Evolutionary conservation across 64 coral and sea anemone genomes (phyloP).

Genomic region (Pocillopora damicornis): DNA sequence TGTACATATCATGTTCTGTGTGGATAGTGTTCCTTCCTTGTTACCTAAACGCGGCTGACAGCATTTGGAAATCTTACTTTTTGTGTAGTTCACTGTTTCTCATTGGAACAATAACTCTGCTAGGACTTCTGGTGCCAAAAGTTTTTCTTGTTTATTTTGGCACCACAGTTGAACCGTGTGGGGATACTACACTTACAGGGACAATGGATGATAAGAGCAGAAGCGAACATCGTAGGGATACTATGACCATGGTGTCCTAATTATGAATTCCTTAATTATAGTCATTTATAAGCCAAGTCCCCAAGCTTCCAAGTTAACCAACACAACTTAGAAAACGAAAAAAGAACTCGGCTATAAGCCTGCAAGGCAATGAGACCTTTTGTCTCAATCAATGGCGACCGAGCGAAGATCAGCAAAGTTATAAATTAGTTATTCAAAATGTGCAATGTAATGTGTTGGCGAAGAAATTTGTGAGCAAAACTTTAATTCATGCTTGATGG

Average conservation of each 20-base stretch:
- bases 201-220: neutral
- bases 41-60: constrained; percentile 72
- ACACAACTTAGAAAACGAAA: no score
- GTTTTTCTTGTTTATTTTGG: constrained; percentile 65
- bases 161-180: constrained; percentile 42
- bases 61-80: constrained; percentile 58
- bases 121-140: constrained; percentile 74
- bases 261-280: no score
- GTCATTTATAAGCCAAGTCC: no score
- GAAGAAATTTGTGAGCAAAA: no score
- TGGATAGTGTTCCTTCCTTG: constrained; percentile 92
- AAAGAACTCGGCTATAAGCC: no score
- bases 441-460: no score
- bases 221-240: neutral
- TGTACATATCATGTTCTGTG: constrained; percentile 94
- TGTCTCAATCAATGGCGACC: no score
- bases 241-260: neutral
- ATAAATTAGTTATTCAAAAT: no score
- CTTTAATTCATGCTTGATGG: no score
- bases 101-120: constrained; percentile 77
- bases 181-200: neutral
- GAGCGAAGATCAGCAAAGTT: no score
- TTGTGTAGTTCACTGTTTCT: constrained; percentile 52
- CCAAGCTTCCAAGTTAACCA: no score
- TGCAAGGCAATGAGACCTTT: no score